Percentiles rank a stretch among this genome's conserved stretches.
These are phyloP conservation scores for Corydoras sp. DNA, from an alignment of 2,113 vertebrate species.

Conservation along the genomic window DNA sequence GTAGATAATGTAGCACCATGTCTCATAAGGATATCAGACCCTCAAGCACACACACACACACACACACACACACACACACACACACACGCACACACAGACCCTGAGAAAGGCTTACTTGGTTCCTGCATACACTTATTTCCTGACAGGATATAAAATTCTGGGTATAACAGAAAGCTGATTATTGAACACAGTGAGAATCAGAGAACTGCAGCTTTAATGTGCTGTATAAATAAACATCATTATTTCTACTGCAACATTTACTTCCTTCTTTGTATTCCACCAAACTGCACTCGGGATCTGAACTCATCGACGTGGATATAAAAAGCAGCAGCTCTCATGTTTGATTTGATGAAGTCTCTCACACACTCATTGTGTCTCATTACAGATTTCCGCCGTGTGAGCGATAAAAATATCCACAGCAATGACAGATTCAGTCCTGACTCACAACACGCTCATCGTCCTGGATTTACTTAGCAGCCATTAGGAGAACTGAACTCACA, in stretches of 20 bases:
- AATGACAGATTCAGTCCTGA: constrained; percentile 42
- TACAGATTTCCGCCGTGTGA: constrained; percentile 40
- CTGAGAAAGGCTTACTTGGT: neutral
- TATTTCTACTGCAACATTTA: neutral
- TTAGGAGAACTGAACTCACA: constrained; percentile 8
- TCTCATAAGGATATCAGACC: too few relatives aligned
- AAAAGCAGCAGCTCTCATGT: neutral
- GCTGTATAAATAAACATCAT: too few relatives aligned
- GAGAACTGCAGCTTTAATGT: neutral
- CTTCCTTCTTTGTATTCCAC: neutral
- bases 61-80: neutral
- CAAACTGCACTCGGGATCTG: neutral
- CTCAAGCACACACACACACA: too few relatives aligned
- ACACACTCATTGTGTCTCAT: constrained; percentile 28
- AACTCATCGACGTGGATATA: neutral
- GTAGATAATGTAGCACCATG: too few relatives aligned
- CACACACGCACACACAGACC: neutral
- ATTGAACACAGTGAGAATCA: neutral
- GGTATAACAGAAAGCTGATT: neutral
- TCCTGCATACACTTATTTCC: neutral
- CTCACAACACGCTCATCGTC: constrained; percentile 23
- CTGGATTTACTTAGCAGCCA: constrained; percentile 33
- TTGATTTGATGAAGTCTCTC: neutral
- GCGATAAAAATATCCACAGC: constrained; percentile 38
- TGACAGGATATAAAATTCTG: neutral